These are phyloP conservation scores for Bombyx mori DNA, from an alignment of 1,140 invertebrate genomes.

Conservation along the genomic window ASM3026992v2 NC_085128.1:6500001-6500500, in stretches of 20 bases:
- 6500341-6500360: conserved; percentile 44
- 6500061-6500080: too few species aligned
- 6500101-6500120: too few species aligned
- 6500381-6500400: conserved; percentile 36
- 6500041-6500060: too few species aligned
- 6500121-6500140: too few species aligned
- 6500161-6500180: too few species aligned
- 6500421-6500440: neutral
- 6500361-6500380: conserved; percentile 47
- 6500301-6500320: conserved; percentile 44
- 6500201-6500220: neutral
- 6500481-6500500: conserved; percentile 34
- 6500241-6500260: conserved; percentile 60
- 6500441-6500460: neutral
- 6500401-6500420: conserved; percentile 23
- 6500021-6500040: too few species aligned
- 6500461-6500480: neutral
- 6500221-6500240: conserved; percentile 7
- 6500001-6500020: too few species aligned
- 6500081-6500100: too few species aligned
- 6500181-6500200: neutral
- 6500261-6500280: conserved; percentile 68
- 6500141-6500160: too few species aligned
- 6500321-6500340: conserved; percentile 46
- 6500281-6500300: conserved; percentile 49